Base-by-base conservation (phyloP, 2,113 vertebrate species). In the Melanotaenia duboulayi region DNA sequence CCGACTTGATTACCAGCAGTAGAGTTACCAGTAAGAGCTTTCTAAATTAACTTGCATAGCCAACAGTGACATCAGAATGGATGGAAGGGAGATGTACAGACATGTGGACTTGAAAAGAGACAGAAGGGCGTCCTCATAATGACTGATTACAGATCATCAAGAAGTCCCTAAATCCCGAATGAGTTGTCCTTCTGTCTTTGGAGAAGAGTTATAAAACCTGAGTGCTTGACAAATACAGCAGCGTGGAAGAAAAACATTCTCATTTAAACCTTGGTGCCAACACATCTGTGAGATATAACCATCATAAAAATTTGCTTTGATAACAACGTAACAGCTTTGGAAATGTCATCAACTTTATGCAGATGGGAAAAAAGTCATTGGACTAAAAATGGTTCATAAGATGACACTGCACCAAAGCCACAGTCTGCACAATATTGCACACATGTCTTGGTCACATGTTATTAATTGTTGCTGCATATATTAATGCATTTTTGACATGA, bases 71-170 rank as follows among this genome's bases (percentile, higher is more conserved):
- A n/a, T 66, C 12, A n/a, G 10, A 11, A 64, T 42, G 28, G 72
- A 61, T 73, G 63, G 40, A 69, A 20, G 37, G 37, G 11, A 40
- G 50, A 61, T 25, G 22, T 25, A 20, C 2, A 60, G 7, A 51
- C 39, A 17, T 1, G 55, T 35, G 2, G 19, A 64, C 4, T 11
- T 12, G 25, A 65, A 58, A n/a, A 37, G 1, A 7, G 1, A 7
- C 58, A 35, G 11, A 61, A 12, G 22, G 25, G 46, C 4, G 44
- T 4, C 52, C 40, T 7, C 54, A n/a, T 20, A 44, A 57, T 51
- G 55, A 71, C 57, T 67, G 74, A 72, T 69, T 56, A 63, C 44
- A 60, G 12, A 75, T 74, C 44, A 62, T 76, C 65, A 67, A 72
- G 67, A 16, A 50, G 57, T 60, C 68, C 51, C 44, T 57, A 19